Base-by-base conservation (phyloP, 2,888 invertebrate genomes). In the Melipona beecheii region DNA sequence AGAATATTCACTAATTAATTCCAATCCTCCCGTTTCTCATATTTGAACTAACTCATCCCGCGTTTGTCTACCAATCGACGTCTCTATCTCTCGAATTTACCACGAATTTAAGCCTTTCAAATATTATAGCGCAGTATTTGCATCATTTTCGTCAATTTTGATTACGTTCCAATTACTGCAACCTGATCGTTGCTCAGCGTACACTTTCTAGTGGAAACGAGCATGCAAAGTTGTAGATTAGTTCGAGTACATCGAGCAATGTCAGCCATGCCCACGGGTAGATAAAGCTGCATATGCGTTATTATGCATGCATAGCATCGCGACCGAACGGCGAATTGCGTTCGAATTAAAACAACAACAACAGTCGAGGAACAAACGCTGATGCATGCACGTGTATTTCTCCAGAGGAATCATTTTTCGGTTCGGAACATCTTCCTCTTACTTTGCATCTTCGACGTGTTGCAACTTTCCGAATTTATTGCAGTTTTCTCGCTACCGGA, bases 201-300 rank as follows among this genome's bases (percentile, higher is more conserved):
- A 70, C 15, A 58, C 15, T 58, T 58, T 58, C 4, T 4, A 52
- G 4, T 3, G 54, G 58, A 58, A 31, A 62, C 21, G 72, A 43
- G 49, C 31, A 58, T 66, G 71, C 64, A 36, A 65, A 69, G 54
- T 78, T 71, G 77, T 27, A 27, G 77, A 85, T 87, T 24, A 58
- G 15, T 27, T 19, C 19, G 81, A 78, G 73, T 87, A 68, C 87
- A 87, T 87, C 87, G 87, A 87, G 74, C 84, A 86, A 86, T 84
- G 81, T 81, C 85, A 87, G 83, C 74, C 71, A 65, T 77, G 74
- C 73, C 50, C 78, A 50, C 80, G 64, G 84, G 75, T 81, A 86
- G 87, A 86, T 86, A 87, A 86, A 85, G 75, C 79, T 76, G 68
- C 68, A 83, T 87, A 81, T 81, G 75, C 4, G 4, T 31, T 80